phyloP scores from a whole-genome alignment of 2,888 invertebrate species.

The Hypomecis punctinalis region DNA sequence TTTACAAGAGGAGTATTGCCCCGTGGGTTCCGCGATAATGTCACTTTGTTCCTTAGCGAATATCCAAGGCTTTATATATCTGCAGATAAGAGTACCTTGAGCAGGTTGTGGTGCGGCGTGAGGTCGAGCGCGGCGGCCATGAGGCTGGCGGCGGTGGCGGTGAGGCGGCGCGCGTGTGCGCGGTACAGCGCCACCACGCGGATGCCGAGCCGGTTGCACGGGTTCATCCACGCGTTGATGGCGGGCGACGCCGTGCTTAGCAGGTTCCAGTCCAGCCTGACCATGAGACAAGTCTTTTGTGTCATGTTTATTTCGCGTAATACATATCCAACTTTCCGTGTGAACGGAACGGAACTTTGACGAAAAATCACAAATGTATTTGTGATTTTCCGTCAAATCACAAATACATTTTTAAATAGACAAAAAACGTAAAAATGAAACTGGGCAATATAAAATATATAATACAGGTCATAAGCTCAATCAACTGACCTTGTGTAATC shows the following conservation, averaged over 20 bases:
- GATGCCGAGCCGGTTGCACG: constrained; percentile 95
- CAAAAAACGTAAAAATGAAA: background rate
- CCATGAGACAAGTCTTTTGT: background rate
- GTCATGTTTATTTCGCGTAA: too few relatives aligned
- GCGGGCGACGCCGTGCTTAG: constrained; percentile 98
- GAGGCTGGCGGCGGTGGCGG: constrained; percentile 95
- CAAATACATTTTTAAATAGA: too few relatives aligned
- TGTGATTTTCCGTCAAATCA: too few relatives aligned
- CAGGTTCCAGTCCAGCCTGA: constrained; percentile 97
- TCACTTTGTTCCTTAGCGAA: too few relatives aligned
- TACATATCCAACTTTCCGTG: too few relatives aligned
- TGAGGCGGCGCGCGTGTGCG: constrained; percentile 91
- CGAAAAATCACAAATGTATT: too few relatives aligned
- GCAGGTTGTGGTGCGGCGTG: constrained; percentile 91
- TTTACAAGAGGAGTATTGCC: too few relatives aligned
- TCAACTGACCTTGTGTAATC: constrained; percentile 92
- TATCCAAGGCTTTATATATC: too few relatives aligned
- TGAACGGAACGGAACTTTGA: too few relatives aligned
- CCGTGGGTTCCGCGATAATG: too few relatives aligned
- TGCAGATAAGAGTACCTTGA: constrained; percentile 84
- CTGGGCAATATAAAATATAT: background rate
- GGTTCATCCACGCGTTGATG: constrained; percentile 99
- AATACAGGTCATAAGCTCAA: background rate
- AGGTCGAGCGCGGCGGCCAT: constrained; percentile 98
- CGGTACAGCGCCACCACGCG: constrained; percentile 92